Conservation (phyloP, 2,113 vertebrate genomes). For the Scalopus aquaticus region DNA sequence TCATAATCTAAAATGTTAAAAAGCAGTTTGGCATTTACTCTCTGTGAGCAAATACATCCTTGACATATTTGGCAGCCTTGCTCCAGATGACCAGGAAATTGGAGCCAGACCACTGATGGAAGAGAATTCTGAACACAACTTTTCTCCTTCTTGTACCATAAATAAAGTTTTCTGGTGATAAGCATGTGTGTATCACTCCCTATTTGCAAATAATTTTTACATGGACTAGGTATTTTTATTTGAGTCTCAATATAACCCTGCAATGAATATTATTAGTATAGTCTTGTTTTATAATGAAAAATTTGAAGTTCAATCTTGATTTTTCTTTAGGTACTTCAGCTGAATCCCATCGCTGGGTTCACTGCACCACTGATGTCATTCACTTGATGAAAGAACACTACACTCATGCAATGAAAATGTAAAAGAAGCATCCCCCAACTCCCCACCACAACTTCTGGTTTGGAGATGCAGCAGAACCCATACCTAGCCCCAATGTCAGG, state of each 20-base stretch:
- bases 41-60: neutral
- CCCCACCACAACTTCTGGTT: too few relatives aligned
- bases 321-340: neutral
- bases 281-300: constrained; percentile 5
- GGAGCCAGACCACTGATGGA: neutral
- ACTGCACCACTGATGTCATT: neutral
- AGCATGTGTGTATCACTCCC: neutral
- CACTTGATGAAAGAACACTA: neutral
- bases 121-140: neutral
- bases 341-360: neutral
- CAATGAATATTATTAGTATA: neutral
- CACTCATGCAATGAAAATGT: neutral
- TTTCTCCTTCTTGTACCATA: neutral
- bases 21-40: neutral
- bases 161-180: neutral
- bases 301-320: constrained; percentile 1
- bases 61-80: neutral
- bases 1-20: neutral
- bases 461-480: too few relatives aligned
- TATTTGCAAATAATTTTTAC: constrained; percentile 30
- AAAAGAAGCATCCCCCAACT: too few relatives aligned
- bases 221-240: neutral
- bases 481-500: too few relatives aligned
- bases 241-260: neutral
- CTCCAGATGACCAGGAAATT: neutral